phyloP scores from a whole-genome alignment of 2,113 vertebrate genomes.

The Heliornis fulica region DNA sequence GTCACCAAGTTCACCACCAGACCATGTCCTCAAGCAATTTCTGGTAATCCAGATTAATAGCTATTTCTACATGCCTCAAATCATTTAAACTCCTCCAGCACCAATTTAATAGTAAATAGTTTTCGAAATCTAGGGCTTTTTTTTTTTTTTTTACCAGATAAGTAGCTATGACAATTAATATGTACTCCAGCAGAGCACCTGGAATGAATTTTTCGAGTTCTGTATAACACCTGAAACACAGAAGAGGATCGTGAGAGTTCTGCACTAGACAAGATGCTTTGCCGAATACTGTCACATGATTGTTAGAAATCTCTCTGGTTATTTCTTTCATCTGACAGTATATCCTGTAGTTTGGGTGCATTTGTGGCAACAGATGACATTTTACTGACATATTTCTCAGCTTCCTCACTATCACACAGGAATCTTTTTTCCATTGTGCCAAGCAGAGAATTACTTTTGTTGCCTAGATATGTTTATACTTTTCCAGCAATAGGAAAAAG shows the following conservation, averaged over 20 bases:
- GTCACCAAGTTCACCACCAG: too few species aligned
- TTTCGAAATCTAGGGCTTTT: not conserved
- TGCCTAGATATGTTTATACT: not conserved
- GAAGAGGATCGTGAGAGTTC: not conserved
- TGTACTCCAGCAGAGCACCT: not conserved
- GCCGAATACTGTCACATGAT: not conserved
- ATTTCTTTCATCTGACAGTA: not conserved
- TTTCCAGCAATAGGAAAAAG: not conserved
- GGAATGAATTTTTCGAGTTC: not conserved
- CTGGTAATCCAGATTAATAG: not conserved
- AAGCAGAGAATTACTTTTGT: not conserved
- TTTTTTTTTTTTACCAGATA: accelerated
- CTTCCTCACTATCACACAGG: not conserved
- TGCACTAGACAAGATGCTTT: not conserved
- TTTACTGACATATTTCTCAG: not conserved
- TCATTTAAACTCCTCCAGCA: not conserved
- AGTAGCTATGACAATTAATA: not conserved
- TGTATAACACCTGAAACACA: accelerated
- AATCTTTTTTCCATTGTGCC: not conserved
- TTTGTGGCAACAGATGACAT: not conserved
- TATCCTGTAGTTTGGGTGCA: not conserved
- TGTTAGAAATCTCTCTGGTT: not conserved
- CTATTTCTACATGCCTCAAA: not conserved
- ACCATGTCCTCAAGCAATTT: too few species aligned
- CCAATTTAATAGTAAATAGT: not conserved